phyloP scores from a whole-genome alignment of 2,888 invertebrate species.

The Peribatodes rhomboidaria region DNA sequence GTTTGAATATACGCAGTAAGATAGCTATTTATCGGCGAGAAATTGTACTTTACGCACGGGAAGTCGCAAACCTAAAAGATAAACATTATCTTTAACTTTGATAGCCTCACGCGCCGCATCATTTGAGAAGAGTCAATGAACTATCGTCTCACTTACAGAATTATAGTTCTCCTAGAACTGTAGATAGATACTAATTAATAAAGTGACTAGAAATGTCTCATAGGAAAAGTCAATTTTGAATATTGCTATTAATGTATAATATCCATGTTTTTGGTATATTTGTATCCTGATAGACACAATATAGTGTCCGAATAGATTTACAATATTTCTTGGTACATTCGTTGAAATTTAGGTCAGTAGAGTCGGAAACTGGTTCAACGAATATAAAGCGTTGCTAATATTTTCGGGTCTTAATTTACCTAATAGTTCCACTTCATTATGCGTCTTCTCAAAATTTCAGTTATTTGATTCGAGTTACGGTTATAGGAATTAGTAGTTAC shows the following conservation, averaged over 20 bases:
- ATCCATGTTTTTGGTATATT: too few relatives aligned
- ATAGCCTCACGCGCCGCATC: constrained; percentile 35
- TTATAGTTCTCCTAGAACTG: constrained; percentile 17
- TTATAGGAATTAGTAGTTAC: not conserved
- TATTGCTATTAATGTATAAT: too few relatives aligned
- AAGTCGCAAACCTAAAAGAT: constrained; percentile 41
- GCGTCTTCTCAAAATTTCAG: constrained; percentile 4
- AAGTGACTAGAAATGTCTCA: not conserved
- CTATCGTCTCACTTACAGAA: constrained; percentile 25
- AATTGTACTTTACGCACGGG: constrained; percentile 42
- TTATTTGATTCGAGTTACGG: not conserved
- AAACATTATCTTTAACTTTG: constrained; percentile 41
- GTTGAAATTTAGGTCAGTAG: constrained; percentile 21
- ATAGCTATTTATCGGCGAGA: constrained; percentile 36
- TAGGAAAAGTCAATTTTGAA: not conserved
- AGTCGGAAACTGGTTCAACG: constrained; percentile 14
- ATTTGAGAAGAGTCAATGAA: constrained; percentile 29
- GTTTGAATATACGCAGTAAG: constrained; percentile 25
- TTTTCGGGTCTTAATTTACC: constrained; percentile 11
- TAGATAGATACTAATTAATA: not conserved
- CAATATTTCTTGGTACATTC: not conserved
- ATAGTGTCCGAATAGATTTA: not conserved
- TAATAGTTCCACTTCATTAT: constrained; percentile 21
- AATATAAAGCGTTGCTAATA: constrained; percentile 16
- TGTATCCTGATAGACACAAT: not conserved